Evolutionary conservation across 2,888 invertebrate species (phyloP).

Genomic region (Drosophila cracens): DNA sequence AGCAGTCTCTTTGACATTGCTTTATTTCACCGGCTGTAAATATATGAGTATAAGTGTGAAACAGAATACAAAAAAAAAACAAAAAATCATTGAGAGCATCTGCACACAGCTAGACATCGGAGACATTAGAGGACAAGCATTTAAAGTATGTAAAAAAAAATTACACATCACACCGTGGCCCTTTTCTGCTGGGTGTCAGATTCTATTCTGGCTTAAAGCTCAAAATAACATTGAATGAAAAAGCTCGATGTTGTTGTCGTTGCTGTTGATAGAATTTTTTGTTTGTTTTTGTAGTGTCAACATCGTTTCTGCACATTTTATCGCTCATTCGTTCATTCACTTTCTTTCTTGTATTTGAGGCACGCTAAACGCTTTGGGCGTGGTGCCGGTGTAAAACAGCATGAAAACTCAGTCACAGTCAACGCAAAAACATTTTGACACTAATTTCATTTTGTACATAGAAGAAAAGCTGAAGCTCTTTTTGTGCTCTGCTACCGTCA

Average conservation of each 20-base stretch:
- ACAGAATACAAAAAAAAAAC: slow-evolving; percentile 14
- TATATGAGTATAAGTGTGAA: slow-evolving; percentile 9
- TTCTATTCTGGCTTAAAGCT: slow-evolving; percentile 68
- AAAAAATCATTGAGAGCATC: slow-evolving; percentile 7
- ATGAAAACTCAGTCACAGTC: slow-evolving; percentile 77
- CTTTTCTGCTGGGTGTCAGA: slow-evolving; percentile 51
- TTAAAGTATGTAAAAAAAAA: slow-evolving; percentile 65
- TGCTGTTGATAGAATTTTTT: slow-evolving; percentile 32
- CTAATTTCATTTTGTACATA: slow-evolving; percentile 78
- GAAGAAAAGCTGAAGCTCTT: slow-evolving; percentile 66
- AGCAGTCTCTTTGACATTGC: background rate
- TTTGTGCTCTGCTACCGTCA: slow-evolving; percentile 60
- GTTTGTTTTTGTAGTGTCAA: slow-evolving; percentile 43
- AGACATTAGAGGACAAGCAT: slow-evolving; percentile 47
- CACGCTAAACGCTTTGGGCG: slow-evolving; percentile 75
- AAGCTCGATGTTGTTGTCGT: slow-evolving; percentile 48
- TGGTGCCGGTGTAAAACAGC: slow-evolving; percentile 77
- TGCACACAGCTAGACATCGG: slow-evolving; percentile 21
- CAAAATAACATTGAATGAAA: slow-evolving; percentile 74
- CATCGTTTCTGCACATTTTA: slow-evolving; percentile 68
- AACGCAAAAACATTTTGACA: slow-evolving; percentile 79
- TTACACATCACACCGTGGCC: slow-evolving; percentile 49
- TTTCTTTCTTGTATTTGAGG: slow-evolving; percentile 55
- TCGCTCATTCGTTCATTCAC: slow-evolving; percentile 66
- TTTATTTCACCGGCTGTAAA: background rate